Evolutionary conservation across 92 coral and sea anemone species (phyloP), one percentile per base, ranked within the genome.

Genomic region (Epizoanthus scotinus): DNA sequence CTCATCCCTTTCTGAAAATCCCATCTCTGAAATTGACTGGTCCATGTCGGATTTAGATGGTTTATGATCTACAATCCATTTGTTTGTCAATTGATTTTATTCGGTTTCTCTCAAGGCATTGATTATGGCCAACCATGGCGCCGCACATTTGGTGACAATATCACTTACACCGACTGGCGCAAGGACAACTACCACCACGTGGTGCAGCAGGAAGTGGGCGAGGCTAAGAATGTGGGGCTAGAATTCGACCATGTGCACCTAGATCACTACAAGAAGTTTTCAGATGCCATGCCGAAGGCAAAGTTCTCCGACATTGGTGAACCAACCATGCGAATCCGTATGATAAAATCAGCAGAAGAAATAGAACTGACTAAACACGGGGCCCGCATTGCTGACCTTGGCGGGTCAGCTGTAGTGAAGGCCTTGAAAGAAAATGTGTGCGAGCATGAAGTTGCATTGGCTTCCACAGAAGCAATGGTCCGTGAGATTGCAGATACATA

Each of bases 41-140:
- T n/a, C n/a, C n/a, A n/a, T n/a, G n/a, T n/a, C n/a, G n/a, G 44
- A 40, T 40, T 40, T 40, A 40, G 5, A 40, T 40, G 44, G 44
- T 40, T 40, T 40, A 40, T 40, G 44, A 59, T 59, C n/a, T n/a
- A 59, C 6, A 59, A 12, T 6, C 27, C 21, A 59, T 59, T 59
- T n/a, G 27, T 59, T 59, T 40, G 8, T 40, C 44, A 40, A 0
- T 2, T 40, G 65, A 62, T 28, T 62, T 62, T 36, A 15, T 67
- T 49, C 18, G 15, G 36, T 81, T 26, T 47, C 56, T 31, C 29
- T 1, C 3, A 25, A 94, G 98, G 89, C 58, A 78, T 92, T 55
- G 98, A 94, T 63, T 92, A 92, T 42, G 98, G 98, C 19, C 97
- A 94, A 67, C 98, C 98, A 21, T 84, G 91, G 89, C 91, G 98